A percentile compares a stretch with the other conserved stretches of the same genome.
Evolutionary conservation across 2,888 invertebrate species (phyloP).

Genomic region (Drosophila mimica): DNA sequence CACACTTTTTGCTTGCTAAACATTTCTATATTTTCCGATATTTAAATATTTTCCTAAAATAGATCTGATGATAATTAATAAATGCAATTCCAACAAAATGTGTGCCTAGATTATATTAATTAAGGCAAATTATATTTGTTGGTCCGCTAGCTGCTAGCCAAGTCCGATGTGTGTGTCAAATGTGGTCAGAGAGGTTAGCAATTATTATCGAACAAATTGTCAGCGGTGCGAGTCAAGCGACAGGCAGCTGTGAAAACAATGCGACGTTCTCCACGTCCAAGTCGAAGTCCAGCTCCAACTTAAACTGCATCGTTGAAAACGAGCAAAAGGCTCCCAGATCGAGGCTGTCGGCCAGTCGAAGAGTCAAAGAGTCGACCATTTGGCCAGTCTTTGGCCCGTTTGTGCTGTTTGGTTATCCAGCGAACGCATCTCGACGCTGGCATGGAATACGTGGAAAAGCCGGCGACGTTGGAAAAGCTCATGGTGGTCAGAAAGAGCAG

Average conservation of each 20-base stretch:
- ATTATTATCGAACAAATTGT: slow-evolving; percentile 85
- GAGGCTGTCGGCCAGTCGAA: slow-evolving; percentile 41
- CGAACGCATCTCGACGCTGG: slow-evolving; percentile 59
- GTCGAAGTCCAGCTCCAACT: background rate
- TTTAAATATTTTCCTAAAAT: background rate
- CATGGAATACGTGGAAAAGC: slow-evolving; percentile 68
- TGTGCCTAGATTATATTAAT: background rate
- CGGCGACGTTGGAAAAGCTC: slow-evolving; percentile 59
- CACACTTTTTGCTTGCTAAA: background rate
- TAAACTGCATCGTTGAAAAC: background rate
- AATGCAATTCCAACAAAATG: background rate
- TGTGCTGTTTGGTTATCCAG: slow-evolving; percentile 54
- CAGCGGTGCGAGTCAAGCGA: slow-evolving; percentile 69
- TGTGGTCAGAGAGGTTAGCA: slow-evolving; percentile 83
- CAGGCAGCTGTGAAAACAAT: slow-evolving; percentile 77
- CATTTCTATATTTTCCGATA: background rate
- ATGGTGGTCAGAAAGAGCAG: slow-evolving; percentile 46
- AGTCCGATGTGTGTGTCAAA: slow-evolving; percentile 69
- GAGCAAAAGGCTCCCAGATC: slow-evolving; percentile 8
- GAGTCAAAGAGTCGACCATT: slow-evolving; percentile 16
- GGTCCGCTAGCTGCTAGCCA: background rate
- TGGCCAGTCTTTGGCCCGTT: slow-evolving; percentile 23
- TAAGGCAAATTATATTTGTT: background rate
- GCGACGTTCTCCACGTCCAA: slow-evolving; percentile 58
- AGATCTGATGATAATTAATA: background rate